Evolutionary conservation across 2,888 invertebrate genomes (phyloP).

Genomic region (Diabrotica balteata): DNA sequence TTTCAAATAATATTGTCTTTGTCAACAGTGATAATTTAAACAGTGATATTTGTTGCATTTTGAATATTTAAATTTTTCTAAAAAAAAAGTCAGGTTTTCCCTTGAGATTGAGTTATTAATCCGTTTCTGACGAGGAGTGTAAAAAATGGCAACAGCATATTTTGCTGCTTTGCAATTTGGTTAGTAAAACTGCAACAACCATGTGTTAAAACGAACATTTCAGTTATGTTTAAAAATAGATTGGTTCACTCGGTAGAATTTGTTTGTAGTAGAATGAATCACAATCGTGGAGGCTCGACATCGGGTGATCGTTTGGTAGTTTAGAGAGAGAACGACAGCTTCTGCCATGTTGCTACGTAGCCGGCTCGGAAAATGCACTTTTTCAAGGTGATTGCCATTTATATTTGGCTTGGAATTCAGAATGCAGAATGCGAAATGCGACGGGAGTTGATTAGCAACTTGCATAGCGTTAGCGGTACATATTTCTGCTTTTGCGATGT

Average conservation of each 20-base stretch:
- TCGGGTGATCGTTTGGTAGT: constrained; percentile 15
- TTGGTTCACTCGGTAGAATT: not conserved
- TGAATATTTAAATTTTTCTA: too few relatives aligned
- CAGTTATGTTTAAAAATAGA: constrained; percentile 4
- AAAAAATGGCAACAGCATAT: too few relatives aligned
- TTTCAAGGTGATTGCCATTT: constrained; percentile 42
- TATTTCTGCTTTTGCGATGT: constrained; percentile 12
- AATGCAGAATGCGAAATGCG: constrained; percentile 20
- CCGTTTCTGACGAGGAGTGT: too few relatives aligned
- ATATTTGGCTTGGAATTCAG: constrained; percentile 33
- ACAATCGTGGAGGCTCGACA: constrained; percentile 19
- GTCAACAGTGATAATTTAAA: too few relatives aligned
- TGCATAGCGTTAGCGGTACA: constrained; percentile 23
- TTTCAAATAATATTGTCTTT: too few relatives aligned
- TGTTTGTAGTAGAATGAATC: constrained; percentile 14
- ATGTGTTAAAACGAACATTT: not conserved
- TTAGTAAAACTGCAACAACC: not conserved
- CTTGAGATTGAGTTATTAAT: too few relatives aligned
- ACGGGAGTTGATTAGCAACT: constrained; percentile 15
- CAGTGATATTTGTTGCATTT: too few relatives aligned
- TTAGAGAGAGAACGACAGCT: constrained; percentile 1
- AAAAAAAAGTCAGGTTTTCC: too few relatives aligned
- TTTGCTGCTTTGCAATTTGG: too few relatives aligned
- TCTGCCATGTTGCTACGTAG: constrained; percentile 18
- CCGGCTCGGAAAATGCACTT: constrained; percentile 35